Percentiles rank a stretch among this genome's conserved stretches.
phyloP scores from a whole-genome alignment of 2,888 invertebrate species.

The Tuta absoluta region DNA sequence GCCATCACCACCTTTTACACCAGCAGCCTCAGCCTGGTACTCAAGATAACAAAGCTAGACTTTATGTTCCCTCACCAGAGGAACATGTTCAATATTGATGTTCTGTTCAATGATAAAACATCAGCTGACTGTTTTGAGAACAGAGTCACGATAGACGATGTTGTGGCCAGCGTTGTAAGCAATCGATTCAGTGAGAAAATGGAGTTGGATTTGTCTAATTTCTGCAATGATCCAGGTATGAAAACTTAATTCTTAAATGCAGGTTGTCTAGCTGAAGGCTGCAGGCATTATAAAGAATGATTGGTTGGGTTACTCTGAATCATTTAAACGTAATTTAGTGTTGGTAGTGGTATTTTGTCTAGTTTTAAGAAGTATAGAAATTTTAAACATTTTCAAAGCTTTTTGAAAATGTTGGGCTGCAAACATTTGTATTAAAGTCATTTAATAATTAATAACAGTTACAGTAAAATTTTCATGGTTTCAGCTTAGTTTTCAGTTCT shows the following conservation, averaged over 20 bases:
- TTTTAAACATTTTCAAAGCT: too few species aligned
- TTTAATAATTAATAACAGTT: too few species aligned
- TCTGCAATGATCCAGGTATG: conserved; percentile 65
- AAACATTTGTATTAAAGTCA: too few species aligned
- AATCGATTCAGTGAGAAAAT: conserved; percentile 55
- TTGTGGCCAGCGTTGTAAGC: conserved; percentile 58
- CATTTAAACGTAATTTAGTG: too few species aligned
- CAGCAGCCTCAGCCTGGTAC: conserved; percentile 55
- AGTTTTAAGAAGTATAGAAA: too few species aligned
- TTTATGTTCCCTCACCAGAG: conserved; percentile 65
- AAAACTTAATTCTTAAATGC: background rate
- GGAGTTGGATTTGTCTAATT: conserved; percentile 65
- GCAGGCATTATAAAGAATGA: too few species aligned
- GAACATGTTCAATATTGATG: conserved; percentile 63
- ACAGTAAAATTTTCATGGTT: too few species aligned
- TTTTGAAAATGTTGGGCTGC: too few species aligned
- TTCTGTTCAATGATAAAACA: conserved; percentile 64
- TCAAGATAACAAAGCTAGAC: conserved; percentile 61
- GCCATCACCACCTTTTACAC: conserved; percentile 63
- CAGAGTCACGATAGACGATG: conserved; percentile 54
- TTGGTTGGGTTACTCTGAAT: too few species aligned
- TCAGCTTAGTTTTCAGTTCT: too few species aligned
- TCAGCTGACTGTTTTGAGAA: conserved; percentile 60
- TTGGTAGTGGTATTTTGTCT: too few species aligned
- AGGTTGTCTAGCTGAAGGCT: too few species aligned